phyloP scores from a whole-genome alignment of 37 sponge, comb jelly and placozoan genomes.

The Theonella swinhoei region DNA sequence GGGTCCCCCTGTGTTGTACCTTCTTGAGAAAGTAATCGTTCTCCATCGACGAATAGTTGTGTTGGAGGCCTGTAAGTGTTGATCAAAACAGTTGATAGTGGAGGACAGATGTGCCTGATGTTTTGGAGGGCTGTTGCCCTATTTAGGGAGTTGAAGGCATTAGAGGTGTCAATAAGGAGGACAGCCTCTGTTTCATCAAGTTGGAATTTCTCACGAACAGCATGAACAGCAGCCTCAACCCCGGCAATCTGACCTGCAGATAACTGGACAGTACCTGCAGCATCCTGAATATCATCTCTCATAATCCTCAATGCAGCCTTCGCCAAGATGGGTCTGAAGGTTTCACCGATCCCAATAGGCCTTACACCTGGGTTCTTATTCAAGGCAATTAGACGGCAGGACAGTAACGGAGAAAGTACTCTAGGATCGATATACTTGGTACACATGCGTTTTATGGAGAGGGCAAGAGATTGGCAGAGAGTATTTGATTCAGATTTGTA shows the following conservation, averaged over 20 bases:
- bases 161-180: conserved; percentile 22
- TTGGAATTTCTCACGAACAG: neutral
- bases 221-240: conserved; percentile 31
- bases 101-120: conserved; percentile 8
- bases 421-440: conserved; percentile 21
- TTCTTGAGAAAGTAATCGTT: conserved; percentile 10
- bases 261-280: conserved; percentile 21
- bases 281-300: conserved; percentile 14
- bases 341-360: too few relatives aligned
- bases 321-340: conserved; percentile 30
- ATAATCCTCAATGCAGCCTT: conserved; percentile 23
- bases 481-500: conserved; percentile 8
- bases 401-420: conserved; percentile 23
- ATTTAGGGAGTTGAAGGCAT: conserved; percentile 38
- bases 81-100: conserved; percentile 20
- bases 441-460: conserved; percentile 8
- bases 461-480: conserved; percentile 23
- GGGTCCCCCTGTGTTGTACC: too few relatives aligned
- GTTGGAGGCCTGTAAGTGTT: conserved; percentile 34
- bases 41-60: conserved; percentile 40
- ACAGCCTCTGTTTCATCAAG: conserved; percentile 9
- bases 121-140: conserved; percentile 25
- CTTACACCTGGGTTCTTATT: conserved; percentile 30
- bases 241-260: conserved; percentile 37
- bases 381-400: conserved; percentile 25